Evolutionary conservation across 2,797 vertebrate genomes (phyloP).

Genomic region (Ataeniobius toweri): DNA sequence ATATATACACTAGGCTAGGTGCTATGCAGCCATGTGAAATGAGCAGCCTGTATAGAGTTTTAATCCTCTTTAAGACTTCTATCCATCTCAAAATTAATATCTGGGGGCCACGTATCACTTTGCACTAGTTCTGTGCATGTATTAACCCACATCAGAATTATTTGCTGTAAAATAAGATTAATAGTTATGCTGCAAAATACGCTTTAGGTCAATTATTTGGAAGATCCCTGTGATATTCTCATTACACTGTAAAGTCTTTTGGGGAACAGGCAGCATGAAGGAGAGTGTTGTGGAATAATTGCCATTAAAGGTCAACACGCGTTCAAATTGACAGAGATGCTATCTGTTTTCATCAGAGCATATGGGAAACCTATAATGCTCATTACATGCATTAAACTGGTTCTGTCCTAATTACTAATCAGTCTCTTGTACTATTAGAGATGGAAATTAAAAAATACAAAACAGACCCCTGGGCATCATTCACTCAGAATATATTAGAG

Average conservation of each 20-base stretch:
- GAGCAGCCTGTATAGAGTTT: slow-evolving; percentile 75
- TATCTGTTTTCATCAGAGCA: slow-evolving; percentile 62
- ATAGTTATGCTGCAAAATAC: slow-evolving; percentile 72
- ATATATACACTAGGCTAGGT: slow-evolving; percentile 71
- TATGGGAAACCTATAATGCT: slow-evolving; percentile 73
- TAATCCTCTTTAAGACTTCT: slow-evolving; percentile 82
- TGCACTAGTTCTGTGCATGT: slow-evolving; percentile 62
- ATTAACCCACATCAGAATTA: slow-evolving; percentile 74
- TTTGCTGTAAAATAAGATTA: slow-evolving; percentile 81
- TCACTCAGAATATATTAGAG: slow-evolving; percentile 71
- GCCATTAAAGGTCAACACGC: slow-evolving; percentile 78
- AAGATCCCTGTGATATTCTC: slow-evolving; percentile 74
- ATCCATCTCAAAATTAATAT: slow-evolving; percentile 80
- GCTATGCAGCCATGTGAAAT: slow-evolving; percentile 76
- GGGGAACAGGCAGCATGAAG: slow-evolving; percentile 71
- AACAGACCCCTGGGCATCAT: slow-evolving; percentile 73
- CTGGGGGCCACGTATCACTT: slow-evolving; percentile 71
- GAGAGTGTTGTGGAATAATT: slow-evolving; percentile 64
- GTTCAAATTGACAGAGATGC: slow-evolving; percentile 73
- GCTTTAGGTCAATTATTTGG: slow-evolving; percentile 77
- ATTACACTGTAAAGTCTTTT: slow-evolving; percentile 72
- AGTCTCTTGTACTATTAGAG: slow-evolving; percentile 80
- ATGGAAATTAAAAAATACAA: slow-evolving; percentile 82
- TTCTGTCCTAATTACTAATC: slow-evolving; percentile 79
- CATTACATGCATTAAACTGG: slow-evolving; percentile 78